phyloP scores from a whole-genome alignment of 2,888 invertebrate genomes.

The Endotricha flammealis region DNA sequence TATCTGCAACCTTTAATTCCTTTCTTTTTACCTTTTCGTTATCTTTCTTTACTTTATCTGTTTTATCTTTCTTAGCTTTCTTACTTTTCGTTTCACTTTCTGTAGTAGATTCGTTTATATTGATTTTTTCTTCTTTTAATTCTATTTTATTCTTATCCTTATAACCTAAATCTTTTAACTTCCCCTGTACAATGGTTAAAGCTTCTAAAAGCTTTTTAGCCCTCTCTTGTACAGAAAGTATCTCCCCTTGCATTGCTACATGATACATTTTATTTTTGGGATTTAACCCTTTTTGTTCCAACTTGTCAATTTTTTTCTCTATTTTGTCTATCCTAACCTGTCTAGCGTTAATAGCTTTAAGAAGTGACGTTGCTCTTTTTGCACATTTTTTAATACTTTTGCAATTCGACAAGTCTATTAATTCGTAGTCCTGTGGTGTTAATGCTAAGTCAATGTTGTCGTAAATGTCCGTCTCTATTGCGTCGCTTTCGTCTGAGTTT shows the following conservation, averaged over 20 bases:
- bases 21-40: slow-evolving; percentile 12
- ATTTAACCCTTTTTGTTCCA: slow-evolving; percentile 54
- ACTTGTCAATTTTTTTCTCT: slow-evolving; percentile 40
- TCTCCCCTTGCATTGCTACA: slow-evolving; percentile 57
- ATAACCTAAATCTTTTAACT: slow-evolving; percentile 31
- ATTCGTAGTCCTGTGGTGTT: slow-evolving; percentile 41
- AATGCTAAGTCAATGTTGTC: slow-evolving; percentile 45
- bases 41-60: slow-evolving; percentile 21
- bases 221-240: slow-evolving; percentile 39
- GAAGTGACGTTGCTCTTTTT: slow-evolving; percentile 40
- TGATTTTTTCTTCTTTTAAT: slow-evolving; percentile 24
- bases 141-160: slow-evolving; percentile 6
- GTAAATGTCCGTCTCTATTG: slow-evolving; percentile 50
- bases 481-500: slow-evolving; percentile 51
- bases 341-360: slow-evolving; percentile 46
- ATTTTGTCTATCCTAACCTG: slow-evolving; percentile 34
- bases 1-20: slow-evolving; percentile 34
- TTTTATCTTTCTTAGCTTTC: slow-evolving; percentile 11
- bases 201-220: slow-evolving; percentile 40
- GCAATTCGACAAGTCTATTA: slow-evolving; percentile 54
- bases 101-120: slow-evolving; percentile 19
- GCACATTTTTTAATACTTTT: slow-evolving; percentile 41
- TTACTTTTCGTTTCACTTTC: slow-evolving; percentile 18
- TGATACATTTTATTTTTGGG: slow-evolving; percentile 52
- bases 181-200: slow-evolving; percentile 34